Evolutionary conservation across 1,140 invertebrate species (phyloP).

Genomic region (Brachionus rubens): DNA sequence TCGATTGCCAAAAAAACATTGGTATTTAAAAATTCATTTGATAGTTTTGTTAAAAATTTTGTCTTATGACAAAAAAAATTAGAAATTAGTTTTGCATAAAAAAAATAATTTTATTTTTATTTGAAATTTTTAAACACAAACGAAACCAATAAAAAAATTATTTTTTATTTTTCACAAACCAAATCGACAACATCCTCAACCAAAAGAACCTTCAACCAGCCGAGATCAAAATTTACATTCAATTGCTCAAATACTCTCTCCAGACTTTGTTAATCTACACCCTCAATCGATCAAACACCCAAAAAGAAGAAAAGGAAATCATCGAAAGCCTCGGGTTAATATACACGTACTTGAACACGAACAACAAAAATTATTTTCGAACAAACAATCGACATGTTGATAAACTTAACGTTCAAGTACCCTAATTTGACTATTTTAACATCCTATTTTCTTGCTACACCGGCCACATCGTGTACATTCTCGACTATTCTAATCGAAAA

Average conservation of each 20-base stretch:
- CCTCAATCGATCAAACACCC: conserved; percentile 48
- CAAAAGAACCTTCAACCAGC: conserved; percentile 49
- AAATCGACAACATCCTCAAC: conserved; percentile 49
- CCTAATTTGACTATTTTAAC: conserved; percentile 69
- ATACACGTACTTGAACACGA: conserved; percentile 17
- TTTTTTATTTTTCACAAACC: too few species aligned
- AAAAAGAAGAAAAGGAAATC: conserved; percentile 94
- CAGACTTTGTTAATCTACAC: conserved; percentile 80
- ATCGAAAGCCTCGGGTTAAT: conserved; percentile 88
- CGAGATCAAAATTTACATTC: conserved; percentile 71
- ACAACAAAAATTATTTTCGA: conserved; percentile 37
- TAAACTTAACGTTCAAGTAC: conserved; percentile 15
- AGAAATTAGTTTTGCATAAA: too few species aligned
- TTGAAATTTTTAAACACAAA: too few species aligned
- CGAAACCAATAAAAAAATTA: too few species aligned
- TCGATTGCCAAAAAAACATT: too few species aligned
- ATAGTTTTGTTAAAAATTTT: too few species aligned
- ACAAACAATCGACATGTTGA: neutral
- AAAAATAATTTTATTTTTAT: too few species aligned
- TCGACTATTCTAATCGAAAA: conserved; percentile 94
- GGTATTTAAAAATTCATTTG: too few species aligned
- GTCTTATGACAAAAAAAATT: too few species aligned
- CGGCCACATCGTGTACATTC: conserved; percentile 87
- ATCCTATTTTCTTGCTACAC: conserved; percentile 88
- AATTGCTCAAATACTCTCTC: conserved; percentile 86